Conservation (phyloP, 2,797 vertebrate species). For the Aplochiton taeniatus region DNA sequence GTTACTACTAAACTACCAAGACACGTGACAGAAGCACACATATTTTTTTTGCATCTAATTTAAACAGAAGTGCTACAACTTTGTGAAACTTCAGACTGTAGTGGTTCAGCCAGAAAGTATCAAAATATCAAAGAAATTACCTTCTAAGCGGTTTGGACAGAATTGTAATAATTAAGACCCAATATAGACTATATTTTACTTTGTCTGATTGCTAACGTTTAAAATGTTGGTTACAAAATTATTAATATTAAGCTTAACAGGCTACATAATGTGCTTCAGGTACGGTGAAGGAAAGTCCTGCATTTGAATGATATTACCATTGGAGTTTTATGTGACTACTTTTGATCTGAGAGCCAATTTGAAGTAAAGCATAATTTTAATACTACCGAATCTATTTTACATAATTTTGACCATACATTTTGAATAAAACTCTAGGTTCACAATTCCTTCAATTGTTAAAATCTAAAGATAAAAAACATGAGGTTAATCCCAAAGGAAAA, state of each 20-base stretch:
- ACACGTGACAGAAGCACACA: constrained; percentile 44
- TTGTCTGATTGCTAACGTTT: constrained; percentile 62
- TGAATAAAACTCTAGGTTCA: too few relatives aligned
- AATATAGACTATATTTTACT: constrained; percentile 59
- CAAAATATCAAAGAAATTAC: constrained; percentile 69
- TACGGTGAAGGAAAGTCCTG: constrained; percentile 37
- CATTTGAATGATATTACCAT: constrained; percentile 32
- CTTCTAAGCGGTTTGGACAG: constrained; percentile 70
- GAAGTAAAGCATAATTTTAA: too few relatives aligned
- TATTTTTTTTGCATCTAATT: constrained; percentile 51
- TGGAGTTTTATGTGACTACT: constrained; percentile 20
- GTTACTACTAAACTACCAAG: constrained; percentile 33
- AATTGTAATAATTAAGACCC: constrained; percentile 71
- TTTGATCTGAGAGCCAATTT: neutral
- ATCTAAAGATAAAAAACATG: constrained; percentile 22
- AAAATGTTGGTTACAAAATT: constrained; percentile 68
- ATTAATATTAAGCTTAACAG: constrained; percentile 49
- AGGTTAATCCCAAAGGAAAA: constrained; percentile 42
- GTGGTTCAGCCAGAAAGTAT: constrained; percentile 52
- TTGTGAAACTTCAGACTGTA: constrained; percentile 42
- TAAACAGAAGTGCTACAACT: constrained; percentile 47
- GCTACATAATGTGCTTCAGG: constrained; percentile 21
- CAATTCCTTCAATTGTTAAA: too few relatives aligned
- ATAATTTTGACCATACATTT: too few relatives aligned
- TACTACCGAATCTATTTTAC: too few relatives aligned